These are phyloP conservation scores for Pandion haliaetus DNA, from an alignment of 2,113 vertebrate species.

Conservation along the genomic window DNA sequence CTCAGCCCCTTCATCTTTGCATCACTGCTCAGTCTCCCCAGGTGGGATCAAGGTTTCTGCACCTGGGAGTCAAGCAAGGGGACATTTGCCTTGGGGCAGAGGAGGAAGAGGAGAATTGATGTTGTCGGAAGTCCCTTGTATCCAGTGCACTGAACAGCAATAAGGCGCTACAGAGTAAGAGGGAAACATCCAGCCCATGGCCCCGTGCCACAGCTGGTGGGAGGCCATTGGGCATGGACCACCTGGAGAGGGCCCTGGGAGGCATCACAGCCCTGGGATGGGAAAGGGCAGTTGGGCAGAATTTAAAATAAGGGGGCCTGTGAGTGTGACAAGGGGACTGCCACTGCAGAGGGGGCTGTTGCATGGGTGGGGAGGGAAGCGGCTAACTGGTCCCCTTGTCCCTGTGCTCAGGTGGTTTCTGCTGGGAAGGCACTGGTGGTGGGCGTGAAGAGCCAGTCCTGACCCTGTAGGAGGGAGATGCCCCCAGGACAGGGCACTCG, in stretches of 20 bases:
- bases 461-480: neutral
- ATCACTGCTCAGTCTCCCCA: neutral
- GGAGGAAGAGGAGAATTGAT: neutral
- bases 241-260: neutral
- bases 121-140: neutral
- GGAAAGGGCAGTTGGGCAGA: neutral
- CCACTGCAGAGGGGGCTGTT: neutral
- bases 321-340: neutral
- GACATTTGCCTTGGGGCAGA: neutral
- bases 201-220: neutral
- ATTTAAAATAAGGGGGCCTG: neutral
- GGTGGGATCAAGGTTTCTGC: neutral
- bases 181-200: fast-evolving
- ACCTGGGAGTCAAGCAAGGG: neutral
- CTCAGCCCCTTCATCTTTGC: neutral
- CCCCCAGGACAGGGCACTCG: neutral
- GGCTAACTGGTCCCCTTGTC: neutral
- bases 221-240: neutral
- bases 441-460: neutral
- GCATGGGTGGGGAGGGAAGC: fast-evolving
- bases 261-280: neutral
- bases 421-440: neutral
- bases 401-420: neutral
- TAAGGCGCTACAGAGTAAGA: neutral
- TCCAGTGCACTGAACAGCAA: neutral